phyloP scores from a whole-genome alignment of 2,113 vertebrate genomes.

The Sinocyclocheilus rhinocerous region DNA sequence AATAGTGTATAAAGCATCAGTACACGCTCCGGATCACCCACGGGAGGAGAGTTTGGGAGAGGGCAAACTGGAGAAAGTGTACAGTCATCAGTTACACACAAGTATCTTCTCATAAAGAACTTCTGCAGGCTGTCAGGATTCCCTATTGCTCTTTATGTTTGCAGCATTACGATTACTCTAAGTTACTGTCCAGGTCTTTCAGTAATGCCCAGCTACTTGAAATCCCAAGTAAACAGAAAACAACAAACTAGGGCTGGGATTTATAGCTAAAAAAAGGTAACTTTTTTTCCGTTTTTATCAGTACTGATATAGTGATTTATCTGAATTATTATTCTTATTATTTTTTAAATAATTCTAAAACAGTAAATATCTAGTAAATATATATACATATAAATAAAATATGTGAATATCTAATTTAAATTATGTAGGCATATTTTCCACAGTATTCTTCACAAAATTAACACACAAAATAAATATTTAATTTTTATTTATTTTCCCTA shows the following conservation, averaged over 20 bases:
- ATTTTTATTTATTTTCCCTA: no score
- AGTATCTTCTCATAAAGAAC: slow-evolving; percentile 36
- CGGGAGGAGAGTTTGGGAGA: slow-evolving; percentile 20
- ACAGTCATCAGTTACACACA: slow-evolving; percentile 56
- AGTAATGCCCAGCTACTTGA: slow-evolving; percentile 32
- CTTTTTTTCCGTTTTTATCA: neutral
- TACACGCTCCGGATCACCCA: neutral
- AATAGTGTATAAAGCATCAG: slow-evolving; percentile 32
- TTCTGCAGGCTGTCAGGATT: slow-evolving; percentile 26
- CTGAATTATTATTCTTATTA: neutral
- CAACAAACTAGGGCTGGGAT: slow-evolving; percentile 19
- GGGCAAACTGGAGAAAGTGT: neutral
- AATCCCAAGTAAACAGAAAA: slow-evolving; percentile 58
- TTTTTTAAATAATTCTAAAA: neutral
- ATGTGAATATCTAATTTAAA: neutral
- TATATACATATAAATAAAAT: neutral
- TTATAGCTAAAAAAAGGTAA: neutral
- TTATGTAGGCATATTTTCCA: neutral
- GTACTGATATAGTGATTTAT: no score
- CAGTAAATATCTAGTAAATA: neutral
- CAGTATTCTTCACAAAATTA: neutral
- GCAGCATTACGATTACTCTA: slow-evolving; percentile 65
- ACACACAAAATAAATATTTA: neutral
- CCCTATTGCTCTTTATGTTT: slow-evolving; percentile 57
- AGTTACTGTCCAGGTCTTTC: slow-evolving; percentile 58